Percentiles rank a stretch among this genome's conserved stretches.
These are phyloP conservation scores for Drosophila glabriapex DNA, from an alignment of 2,888 invertebrate genomes.

Conservation along the genomic window DNA sequence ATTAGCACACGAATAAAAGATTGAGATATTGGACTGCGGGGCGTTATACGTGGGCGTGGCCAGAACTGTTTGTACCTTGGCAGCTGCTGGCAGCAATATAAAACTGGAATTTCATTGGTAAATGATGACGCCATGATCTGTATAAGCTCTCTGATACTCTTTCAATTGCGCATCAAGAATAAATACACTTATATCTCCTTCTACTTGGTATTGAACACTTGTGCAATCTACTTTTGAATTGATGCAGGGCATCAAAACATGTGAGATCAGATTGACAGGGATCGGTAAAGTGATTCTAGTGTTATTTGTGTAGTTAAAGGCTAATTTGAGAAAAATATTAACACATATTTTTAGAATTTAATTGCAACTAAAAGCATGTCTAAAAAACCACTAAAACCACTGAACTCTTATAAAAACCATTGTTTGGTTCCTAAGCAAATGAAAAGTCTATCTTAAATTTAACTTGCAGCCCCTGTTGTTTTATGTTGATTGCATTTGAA, in stretches of 20 bases:
- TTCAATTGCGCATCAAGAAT: background rate
- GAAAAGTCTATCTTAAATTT: background rate
- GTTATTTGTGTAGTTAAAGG: background rate
- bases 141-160: background rate
- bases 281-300: background rate
- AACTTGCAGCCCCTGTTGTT: background rate
- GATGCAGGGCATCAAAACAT: background rate
- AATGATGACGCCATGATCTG: conserved; percentile 20
- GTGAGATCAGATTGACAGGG: background rate
- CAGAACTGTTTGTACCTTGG: conserved; percentile 33
- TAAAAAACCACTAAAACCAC: background rate
- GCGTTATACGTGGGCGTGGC: conserved; percentile 65
- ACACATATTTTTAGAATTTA: background rate
- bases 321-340: background rate
- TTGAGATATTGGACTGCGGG: conserved; percentile 39
- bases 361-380: background rate
- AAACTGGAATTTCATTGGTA: conserved; percentile 1
- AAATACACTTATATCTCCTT: background rate
- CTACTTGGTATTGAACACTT: background rate
- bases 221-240: background rate
- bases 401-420: background rate
- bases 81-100: conserved; percentile 60
- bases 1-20: conserved; percentile 76
- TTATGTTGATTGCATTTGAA: conserved; percentile 8
- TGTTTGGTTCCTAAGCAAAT: background rate